Percentiles rank a stretch among this genome's conserved stretches.
phyloP scores from a whole-genome alignment of 2,888 invertebrate species.

The Apodemia mormo region DNA sequence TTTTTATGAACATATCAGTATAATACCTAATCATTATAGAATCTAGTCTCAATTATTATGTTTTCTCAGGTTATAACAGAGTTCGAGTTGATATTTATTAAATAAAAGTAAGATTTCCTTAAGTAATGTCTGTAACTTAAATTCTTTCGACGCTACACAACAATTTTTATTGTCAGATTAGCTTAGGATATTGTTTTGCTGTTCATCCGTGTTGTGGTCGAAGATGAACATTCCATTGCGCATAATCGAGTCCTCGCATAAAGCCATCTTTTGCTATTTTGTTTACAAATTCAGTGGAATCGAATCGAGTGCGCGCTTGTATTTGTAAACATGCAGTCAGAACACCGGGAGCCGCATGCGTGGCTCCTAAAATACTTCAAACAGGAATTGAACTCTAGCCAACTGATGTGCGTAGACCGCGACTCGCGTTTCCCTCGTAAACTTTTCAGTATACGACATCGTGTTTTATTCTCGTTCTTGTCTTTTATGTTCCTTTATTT shows the following conservation, averaged over 20 bases:
- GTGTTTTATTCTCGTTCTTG: slow-evolving; percentile 65
- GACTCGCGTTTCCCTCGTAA: slow-evolving; percentile 67
- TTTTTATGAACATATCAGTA: no score
- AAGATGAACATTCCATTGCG: slow-evolving; percentile 36
- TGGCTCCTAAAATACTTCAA: slow-evolving; percentile 76
- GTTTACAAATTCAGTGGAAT: slow-evolving; percentile 75
- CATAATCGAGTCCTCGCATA: slow-evolving; percentile 41
- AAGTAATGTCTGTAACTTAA: background rate
- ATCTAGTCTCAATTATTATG: no score
- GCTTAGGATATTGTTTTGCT: background rate
- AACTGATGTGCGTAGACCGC: slow-evolving; percentile 77
- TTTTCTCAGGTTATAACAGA: background rate
- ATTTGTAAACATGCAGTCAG: slow-evolving; percentile 75
- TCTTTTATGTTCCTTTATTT: slow-evolving; percentile 65
- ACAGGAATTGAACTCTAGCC: slow-evolving; percentile 78
- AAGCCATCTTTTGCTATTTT: slow-evolving; percentile 63
- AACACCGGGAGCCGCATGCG: slow-evolving; percentile 50
- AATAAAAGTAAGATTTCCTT: no score
- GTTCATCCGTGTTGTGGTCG: slow-evolving; percentile 22
- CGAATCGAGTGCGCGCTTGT: slow-evolving; percentile 72
- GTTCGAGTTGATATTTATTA: background rate
- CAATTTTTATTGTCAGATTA: background rate
- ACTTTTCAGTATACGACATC: slow-evolving; percentile 73
- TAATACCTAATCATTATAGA: no score
- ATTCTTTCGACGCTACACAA: background rate